Base-by-base conservation (phyloP, 1,140 invertebrate species). In the Rhynchophorus ferrugineus region DNA sequence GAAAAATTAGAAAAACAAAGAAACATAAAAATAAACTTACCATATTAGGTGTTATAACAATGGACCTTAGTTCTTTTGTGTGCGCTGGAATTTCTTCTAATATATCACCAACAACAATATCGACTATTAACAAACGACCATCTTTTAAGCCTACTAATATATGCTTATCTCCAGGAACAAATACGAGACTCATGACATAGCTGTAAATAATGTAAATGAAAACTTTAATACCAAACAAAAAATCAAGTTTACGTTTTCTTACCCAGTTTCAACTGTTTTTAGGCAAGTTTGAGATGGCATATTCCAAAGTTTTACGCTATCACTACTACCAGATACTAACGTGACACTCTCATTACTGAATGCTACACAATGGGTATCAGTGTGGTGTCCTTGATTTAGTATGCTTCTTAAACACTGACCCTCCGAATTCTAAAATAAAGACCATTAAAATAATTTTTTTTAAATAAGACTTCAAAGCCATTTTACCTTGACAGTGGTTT, bases 301-400 rank as follows among this genome's bases (percentile, higher is more conserved):
- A 66, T 93, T 95, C 95, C 95, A 98, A 34, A 97, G 74, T 77
- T 97, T 97, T 3, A 96, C 73, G 16, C 84, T 82, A 61, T 96
- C 91, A 3, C 77, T 81, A 64, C 91, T 87, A 0, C 84, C 91
- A 0, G 93, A 89, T 13, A 88, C 77, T 56, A 95, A 78, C 3
- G 86, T 87, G 34, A 89, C 73, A 66, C 87, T 89, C 69, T 98
- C 94, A 16, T 89, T 91, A 67, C 90, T 95, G 63, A 98, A 95
- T 42, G 82, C 80, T 11, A 98, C 71, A 24, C 85, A 82, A 29
- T 90, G 74, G 2, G 96, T 84, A 69, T 98, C 89, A 39, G 84
- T 87, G 37, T 90, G 82, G 74, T 99, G 96, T 1, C 94, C 95
- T 22, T 75, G 71, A n/a, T 46, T 57, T 6, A 56, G 61, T 61